Evolutionary conservation across 1,140 invertebrate genomes (phyloP), one percentile per base, ranked within the genome.

Genomic region (Leptonema lineaticorne): DNA sequence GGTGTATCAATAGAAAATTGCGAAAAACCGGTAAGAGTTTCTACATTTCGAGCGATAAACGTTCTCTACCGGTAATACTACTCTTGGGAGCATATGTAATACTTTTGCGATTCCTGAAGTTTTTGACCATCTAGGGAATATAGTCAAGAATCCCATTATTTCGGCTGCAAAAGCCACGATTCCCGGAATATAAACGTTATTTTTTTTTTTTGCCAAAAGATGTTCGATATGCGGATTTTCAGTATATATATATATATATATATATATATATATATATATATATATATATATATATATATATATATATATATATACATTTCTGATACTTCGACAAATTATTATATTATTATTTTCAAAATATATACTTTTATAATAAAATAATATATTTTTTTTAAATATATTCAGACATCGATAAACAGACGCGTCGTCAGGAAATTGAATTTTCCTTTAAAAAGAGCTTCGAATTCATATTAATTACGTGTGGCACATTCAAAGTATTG

Each of bases 31-130:
- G 11, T 9, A 16, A 41, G 37, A 41, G 37, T 41, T 41, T 16
- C 16, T 3, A 16, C 37, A 11, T 9, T 11, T 41, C 37, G 2
- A 16, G 37, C 24, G 27, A 58, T 58, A 58, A 58, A 58, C 56
- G 56, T 5, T 6, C 27, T 7, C n/a, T n/a, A n/a, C 20, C 56
- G 24, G 30, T 37, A 60, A 60, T 37, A 60, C 28, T 24, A 24
- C 58, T 37, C 58, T 20, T 6, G 58, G 58, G 58, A 60, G 30
- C 58, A 41, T 41, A 60, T 60, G 58, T 37, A 37, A 60, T 60
- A 60, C 58, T 60, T 56, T 48, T 37, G 58, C 58, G 33, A 60
- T 60, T 37, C 33, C 1, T 60, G 28, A 60, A 60, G 29, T 60
- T 60, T 60, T 60, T 37, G 58, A 60, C 58, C 33, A 14, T 37